Base-by-base conservation (phyloP, 2,797 vertebrate species). In the Avahi laniger region DNA sequence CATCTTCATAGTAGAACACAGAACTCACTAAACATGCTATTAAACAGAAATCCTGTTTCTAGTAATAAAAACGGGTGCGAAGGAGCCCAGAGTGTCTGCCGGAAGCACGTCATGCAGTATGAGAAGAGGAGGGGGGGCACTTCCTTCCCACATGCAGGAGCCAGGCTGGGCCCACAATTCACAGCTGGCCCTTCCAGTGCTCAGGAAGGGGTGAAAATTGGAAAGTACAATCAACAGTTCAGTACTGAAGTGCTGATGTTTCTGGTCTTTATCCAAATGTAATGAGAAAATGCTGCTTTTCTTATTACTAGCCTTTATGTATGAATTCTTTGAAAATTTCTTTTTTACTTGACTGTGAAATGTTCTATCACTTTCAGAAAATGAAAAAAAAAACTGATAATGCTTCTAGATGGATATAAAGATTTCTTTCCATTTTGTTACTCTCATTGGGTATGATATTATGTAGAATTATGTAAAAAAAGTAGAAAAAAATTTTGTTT, bases 41-140 rank as follows among this genome's bases (percentile, higher is more conserved):
- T 97, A 97, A 98, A 98, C 96, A 97, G 97, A 97, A 98, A 96
- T 97, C 97, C 89, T 97, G 7, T 48, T 97, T 97, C 97, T 98
- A 96, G 92, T 96, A 93, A 92, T 93, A 95, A 82, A 67, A 86
- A 97, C 26, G 93, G 89, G 94, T 52, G 89, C 76, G 41, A 92
- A 97, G 96, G 69, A 87, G 82, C 96, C 96, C 97, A 89, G 97
- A 89, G 35, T 65, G 92, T 94, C 97, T 72, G 52, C 96, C 95
- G 35, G 97, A 97, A 98, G 98, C 98, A 98, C 73, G 26, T 89
- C 98, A 98, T 98, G 98, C 98, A 97, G 86, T 91, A 89, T 30
- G 61, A 97, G 95, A 91, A 95, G 96, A 95, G 5, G 30, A 80
- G 57, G 52, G 95, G 91, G 1, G 20, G 50, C 50, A 33, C 69